Percentiles rank a stretch among this genome's conserved stretches.
These are phyloP conservation scores for Pristionchus maxplancki DNA, from an alignment of 2,888 invertebrate genomes.

Conservation along the genomic window DNA sequence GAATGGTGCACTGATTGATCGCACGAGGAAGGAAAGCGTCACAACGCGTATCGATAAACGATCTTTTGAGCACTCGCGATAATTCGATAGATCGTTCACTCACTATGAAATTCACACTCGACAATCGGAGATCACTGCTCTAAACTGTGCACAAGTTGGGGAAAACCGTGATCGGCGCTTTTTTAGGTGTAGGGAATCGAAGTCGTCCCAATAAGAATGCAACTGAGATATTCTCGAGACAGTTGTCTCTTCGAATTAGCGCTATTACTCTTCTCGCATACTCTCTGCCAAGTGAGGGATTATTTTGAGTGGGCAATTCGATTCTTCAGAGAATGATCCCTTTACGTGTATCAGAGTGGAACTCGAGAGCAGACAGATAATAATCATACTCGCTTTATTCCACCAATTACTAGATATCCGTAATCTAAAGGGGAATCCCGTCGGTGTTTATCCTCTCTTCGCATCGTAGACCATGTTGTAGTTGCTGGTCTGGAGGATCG, in stretches of 20 bases:
- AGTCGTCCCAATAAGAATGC: not conserved
- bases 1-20: not conserved
- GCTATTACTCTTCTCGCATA: not conserved
- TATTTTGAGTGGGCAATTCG: not conserved
- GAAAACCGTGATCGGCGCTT: not conserved
- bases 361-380: not conserved
- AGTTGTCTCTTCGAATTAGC: not conserved
- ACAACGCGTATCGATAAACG: not conserved
- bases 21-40: not conserved
- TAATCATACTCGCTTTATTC: not conserved
- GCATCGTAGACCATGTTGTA: conserved; percentile 33
- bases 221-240: not conserved
- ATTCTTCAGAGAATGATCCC: not conserved
- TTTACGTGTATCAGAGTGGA: not conserved
- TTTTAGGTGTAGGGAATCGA: not conserved
- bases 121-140: not conserved
- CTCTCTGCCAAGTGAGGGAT: not conserved
- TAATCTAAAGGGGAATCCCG: not conserved
- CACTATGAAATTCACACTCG: conserved; percentile 17
- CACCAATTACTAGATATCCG: not conserved
- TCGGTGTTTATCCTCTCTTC: conserved; percentile 15
- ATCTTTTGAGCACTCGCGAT: not conserved
- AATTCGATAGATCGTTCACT: not conserved
- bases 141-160: not conserved
- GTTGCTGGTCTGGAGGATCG: not conserved